phyloP scores from a whole-genome alignment of 2,888 invertebrate genomes.

The Platycnemis pennipes region DNA sequence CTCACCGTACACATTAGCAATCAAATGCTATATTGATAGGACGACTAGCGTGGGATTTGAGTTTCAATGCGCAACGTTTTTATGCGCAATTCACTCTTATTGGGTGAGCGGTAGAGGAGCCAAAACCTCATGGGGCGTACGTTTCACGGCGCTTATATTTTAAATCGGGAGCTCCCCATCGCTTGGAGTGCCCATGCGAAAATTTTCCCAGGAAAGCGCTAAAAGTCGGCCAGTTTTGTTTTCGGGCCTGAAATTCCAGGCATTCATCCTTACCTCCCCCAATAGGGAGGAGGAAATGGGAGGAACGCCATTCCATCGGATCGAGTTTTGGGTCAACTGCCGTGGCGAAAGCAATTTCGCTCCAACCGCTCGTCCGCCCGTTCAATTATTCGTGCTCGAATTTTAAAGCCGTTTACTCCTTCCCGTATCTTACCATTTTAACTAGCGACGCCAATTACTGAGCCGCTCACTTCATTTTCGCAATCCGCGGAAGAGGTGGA shows the following conservation, averaged over 20 bases:
- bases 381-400: neutral
- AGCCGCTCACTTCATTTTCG: neutral
- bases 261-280: neutral
- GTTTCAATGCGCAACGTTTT: neutral
- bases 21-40: neutral
- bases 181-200: neutral
- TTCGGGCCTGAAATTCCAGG: neutral
- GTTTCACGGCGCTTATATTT: neutral
- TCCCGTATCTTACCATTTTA: neutral
- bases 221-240: neutral
- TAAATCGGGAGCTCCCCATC: neutral
- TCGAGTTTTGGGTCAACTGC: constrained; percentile 16
- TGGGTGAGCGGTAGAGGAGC: neutral
- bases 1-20: neutral
- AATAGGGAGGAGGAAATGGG: neutral
- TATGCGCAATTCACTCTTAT: neutral
- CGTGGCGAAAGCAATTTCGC: neutral
- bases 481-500: neutral
- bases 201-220: neutral
- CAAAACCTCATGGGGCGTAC: neutral
- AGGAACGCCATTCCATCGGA: neutral
- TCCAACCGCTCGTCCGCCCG: neutral
- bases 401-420: neutral
- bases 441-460: neutral
- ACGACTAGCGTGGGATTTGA: neutral